Conservation (phyloP, 2,113 vertebrate genomes). For the Megaceryle maxima region DNA sequence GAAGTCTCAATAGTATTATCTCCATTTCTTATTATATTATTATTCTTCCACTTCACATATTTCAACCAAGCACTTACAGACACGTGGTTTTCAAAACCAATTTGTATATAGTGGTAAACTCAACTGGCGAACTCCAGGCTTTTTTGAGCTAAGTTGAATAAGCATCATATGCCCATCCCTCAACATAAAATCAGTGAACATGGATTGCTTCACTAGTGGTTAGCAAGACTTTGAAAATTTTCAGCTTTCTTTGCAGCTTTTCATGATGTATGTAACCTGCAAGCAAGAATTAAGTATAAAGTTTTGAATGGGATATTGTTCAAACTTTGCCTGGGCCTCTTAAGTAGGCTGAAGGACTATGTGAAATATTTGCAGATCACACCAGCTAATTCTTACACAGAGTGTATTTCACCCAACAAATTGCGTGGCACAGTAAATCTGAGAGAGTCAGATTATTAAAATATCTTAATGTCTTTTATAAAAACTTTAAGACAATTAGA, state of each 20-base stretch:
- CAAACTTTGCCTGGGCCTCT: background rate
- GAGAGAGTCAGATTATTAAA: background rate
- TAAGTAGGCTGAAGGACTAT: background rate
- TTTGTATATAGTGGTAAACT: background rate
- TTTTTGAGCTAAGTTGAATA: background rate
- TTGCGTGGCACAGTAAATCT: background rate
- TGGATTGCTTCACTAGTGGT: background rate
- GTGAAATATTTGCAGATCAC: background rate
- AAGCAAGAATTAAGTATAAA: background rate
- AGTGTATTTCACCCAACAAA: background rate
- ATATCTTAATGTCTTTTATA: background rate
- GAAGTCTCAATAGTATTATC: background rate
- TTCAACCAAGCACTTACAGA: background rate
- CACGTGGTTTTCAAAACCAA: background rate
- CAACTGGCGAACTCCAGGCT: accelerated
- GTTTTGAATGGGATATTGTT: background rate
- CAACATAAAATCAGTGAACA: background rate
- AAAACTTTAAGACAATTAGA: background rate
- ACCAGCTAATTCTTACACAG: background rate
- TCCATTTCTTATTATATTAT: background rate
- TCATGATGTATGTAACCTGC: background rate
- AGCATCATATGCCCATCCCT: background rate
- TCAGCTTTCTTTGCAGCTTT: background rate
- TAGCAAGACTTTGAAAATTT: background rate
- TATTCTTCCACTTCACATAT: background rate